These are phyloP conservation scores for Pipra filicauda DNA, from an alignment of 2,113 vertebrate species.

Conservation along the genomic window DNA sequence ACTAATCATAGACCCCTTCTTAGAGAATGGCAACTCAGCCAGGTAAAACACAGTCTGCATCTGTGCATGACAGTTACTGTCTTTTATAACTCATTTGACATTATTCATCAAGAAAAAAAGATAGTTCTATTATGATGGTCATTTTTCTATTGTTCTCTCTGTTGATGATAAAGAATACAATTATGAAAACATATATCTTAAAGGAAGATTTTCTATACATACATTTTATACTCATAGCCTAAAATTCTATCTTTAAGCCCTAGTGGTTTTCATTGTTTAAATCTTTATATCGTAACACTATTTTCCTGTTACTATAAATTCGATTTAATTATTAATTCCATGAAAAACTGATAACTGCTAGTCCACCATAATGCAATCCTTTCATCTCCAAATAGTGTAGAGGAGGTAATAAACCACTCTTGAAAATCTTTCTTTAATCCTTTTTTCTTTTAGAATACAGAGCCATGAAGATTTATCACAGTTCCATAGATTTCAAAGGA, in stretches of 20 bases:
- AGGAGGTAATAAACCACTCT: background rate
- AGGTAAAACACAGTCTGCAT: background rate
- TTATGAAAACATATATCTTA: background rate
- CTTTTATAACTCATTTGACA: background rate
- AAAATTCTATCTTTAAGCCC: background rate
- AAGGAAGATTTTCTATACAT: background rate
- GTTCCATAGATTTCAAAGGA: slow-evolving; percentile 60
- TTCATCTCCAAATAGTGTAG: slow-evolving; percentile 38
- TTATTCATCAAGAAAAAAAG: background rate
- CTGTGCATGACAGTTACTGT: background rate
- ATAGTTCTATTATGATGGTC: background rate
- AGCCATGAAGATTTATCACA: slow-evolving; percentile 61
- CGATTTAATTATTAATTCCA: slow-evolving; percentile 24
- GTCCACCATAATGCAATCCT: background rate
- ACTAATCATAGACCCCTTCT: background rate
- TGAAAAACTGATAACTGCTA: background rate
- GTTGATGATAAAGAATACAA: background rate
- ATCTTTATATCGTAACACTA: background rate
- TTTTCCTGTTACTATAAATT: background rate
- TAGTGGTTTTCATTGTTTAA: background rate
- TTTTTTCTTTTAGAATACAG: slow-evolving; percentile 52
- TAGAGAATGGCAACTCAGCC: background rate
- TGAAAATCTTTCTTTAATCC: slow-evolving; percentile 61
- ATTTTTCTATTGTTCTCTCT: background rate
- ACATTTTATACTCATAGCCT: background rate